Evolutionary conservation across 2,888 invertebrate species (phyloP).

Genomic region (Eulithis testata): DNA sequence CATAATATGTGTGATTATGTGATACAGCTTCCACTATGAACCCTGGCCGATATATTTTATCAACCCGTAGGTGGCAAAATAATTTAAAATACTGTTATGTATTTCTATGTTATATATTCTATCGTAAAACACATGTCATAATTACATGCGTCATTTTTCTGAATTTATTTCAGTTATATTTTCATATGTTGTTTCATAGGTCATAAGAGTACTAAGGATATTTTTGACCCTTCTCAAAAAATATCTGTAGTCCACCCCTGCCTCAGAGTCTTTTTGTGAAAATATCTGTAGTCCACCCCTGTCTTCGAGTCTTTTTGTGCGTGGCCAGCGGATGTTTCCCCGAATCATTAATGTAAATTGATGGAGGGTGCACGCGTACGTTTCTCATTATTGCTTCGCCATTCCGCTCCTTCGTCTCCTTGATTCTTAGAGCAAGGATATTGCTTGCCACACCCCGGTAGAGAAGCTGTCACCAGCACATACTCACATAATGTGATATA

Average conservation of each 20-base stretch:
- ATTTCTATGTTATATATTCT: too few relatives aligned
- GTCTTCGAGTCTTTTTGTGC: conserved; percentile 18
- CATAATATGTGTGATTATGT: too few relatives aligned
- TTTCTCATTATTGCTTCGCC: conserved; percentile 32
- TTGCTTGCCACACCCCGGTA: background rate
- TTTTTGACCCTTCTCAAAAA: background rate
- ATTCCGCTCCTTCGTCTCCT: conserved; percentile 8
- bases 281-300: conserved; percentile 15
- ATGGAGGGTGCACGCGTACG: conserved; percentile 31
- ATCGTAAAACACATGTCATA: too few relatives aligned
- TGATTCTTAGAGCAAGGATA: conserved; percentile 6
- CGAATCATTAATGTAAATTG: conserved; percentile 38
- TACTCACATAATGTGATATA: too few relatives aligned
- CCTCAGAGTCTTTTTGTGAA: conserved; percentile 19
- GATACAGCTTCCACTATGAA: too few relatives aligned
- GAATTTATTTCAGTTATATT: too few relatives aligned
- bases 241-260: conserved; percentile 10
- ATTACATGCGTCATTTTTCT: too few relatives aligned
- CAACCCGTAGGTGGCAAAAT: too few relatives aligned
- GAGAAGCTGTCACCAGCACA: background rate
- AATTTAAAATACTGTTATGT: too few relatives aligned
- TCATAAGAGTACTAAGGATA: background rate
- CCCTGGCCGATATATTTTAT: too few relatives aligned
- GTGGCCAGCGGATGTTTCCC: conserved; percentile 34
- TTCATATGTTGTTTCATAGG: too few relatives aligned